A percentile compares a stretch with the other conserved stretches of the same genome.
phyloP scores from a whole-genome alignment of 2,888 invertebrate species.

The Synergus umbraculus region DNA sequence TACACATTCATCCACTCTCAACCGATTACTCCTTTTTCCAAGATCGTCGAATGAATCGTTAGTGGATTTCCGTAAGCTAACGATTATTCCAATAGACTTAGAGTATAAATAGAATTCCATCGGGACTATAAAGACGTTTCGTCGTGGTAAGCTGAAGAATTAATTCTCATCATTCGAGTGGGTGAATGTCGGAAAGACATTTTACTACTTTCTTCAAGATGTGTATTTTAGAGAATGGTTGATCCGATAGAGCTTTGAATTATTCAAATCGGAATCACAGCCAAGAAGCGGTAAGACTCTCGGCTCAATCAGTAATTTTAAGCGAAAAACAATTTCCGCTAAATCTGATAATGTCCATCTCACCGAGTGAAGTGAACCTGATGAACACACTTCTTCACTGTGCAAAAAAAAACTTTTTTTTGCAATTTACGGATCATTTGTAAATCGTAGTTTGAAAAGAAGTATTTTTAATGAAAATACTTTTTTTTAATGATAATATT shows the following conservation, averaged over 20 bases:
- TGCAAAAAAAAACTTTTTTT: background rate
- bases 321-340: constrained; percentile 38
- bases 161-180: constrained; percentile 26
- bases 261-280: constrained; percentile 20
- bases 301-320: constrained; percentile 36
- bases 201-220: constrained; percentile 32
- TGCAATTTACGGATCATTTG: background rate
- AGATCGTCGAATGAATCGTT: constrained; percentile 38
- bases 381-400: constrained; percentile 6
- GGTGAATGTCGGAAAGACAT: background rate
- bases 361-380: constrained; percentile 14
- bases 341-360: constrained; percentile 39
- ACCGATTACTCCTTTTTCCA: constrained; percentile 43
- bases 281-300: constrained; percentile 23
- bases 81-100: constrained; percentile 25
- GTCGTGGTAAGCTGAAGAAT: constrained; percentile 19
- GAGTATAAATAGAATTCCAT: constrained; percentile 22
- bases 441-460: background rate
- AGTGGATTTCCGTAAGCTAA: constrained; percentile 32
- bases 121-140: constrained; percentile 32
- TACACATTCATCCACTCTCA: constrained; percentile 49
- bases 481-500: no score
- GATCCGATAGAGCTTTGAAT: constrained; percentile 33
- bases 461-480: background rate
- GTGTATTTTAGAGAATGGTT: constrained; percentile 36